These are phyloP conservation scores for Tapirus terrestris DNA, from an alignment of 2,113 vertebrate genomes.

Conservation along the genomic window DNA sequence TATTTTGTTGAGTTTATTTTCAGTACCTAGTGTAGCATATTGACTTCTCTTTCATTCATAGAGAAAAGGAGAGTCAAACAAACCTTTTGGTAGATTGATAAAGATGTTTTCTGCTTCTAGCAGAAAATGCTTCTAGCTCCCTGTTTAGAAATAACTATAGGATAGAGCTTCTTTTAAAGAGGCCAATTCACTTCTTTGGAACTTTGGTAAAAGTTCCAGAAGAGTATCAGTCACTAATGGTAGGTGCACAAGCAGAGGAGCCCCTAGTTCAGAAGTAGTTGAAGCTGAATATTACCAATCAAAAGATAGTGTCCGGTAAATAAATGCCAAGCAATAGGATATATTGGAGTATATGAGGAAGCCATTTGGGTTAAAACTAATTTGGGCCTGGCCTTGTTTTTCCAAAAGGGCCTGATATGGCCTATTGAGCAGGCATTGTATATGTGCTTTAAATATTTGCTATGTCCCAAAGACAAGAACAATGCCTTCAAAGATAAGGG, in stretches of 20 bases:
- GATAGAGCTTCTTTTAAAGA: not conserved
- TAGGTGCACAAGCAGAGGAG: not conserved
- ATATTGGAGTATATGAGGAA: too few relatives aligned
- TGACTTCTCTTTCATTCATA: not conserved
- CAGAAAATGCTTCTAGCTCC: not conserved
- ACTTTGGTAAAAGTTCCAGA: not conserved
- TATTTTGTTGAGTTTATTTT: not conserved
- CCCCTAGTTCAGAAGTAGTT: not conserved
- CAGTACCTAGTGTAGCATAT: not conserved
- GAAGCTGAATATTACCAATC: not conserved
- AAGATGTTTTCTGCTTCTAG: not conserved
- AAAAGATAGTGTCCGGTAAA: not conserved
- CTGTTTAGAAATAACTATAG: not conserved
- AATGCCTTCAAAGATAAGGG: too few relatives aligned
- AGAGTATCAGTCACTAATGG: not conserved
- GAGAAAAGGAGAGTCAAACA: not conserved
- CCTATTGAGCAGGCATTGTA: too few relatives aligned
- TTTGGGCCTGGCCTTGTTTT: too few relatives aligned
- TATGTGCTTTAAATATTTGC: too few relatives aligned
- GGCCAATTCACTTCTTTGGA: not conserved
- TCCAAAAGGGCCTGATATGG: too few relatives aligned
- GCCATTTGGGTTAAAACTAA: too few relatives aligned
- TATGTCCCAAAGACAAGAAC: too few relatives aligned
- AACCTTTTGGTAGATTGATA: not conserved
- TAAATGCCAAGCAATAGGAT: too few relatives aligned